phyloP scores from a whole-genome alignment of 2,113 vertebrate genomes.

The Sterrhoptilus dennistouni region DNA sequence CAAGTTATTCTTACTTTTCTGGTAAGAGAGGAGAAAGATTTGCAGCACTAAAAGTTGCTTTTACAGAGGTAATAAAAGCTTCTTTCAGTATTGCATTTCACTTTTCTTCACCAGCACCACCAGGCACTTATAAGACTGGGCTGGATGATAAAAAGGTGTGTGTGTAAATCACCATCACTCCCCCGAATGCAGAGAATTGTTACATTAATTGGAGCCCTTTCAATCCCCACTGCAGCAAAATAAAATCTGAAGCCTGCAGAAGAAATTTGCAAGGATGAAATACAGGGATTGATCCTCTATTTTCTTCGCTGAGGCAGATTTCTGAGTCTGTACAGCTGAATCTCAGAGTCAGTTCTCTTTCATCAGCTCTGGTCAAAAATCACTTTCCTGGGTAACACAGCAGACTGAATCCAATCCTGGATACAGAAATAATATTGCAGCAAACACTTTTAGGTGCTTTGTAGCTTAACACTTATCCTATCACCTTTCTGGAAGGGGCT shows the following conservation, averaged over 20 bases:
- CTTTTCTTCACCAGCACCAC: neutral
- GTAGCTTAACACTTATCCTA: neutral
- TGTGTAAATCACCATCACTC: neutral
- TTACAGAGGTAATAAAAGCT: neutral
- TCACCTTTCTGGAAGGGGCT: neutral
- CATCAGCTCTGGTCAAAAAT: neutral
- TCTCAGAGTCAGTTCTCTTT: neutral
- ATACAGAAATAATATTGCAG: neutral
- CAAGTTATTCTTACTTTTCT: neutral
- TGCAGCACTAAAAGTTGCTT: neutral
- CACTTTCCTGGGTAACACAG: neutral
- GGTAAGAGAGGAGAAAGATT: neutral
- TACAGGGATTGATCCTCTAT: accelerated
- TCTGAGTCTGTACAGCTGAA: neutral
- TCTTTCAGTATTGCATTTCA: neutral
- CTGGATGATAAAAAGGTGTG: neutral
- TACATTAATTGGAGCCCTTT: neutral
- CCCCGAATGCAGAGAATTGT: neutral
- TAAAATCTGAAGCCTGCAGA: neutral
- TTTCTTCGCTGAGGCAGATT: neutral
- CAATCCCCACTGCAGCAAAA: neutral
- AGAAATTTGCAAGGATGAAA: neutral
- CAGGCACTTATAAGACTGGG: neutral
- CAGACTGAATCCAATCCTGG: neutral
- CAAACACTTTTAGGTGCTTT: neutral